Evolutionary conservation across 2,888 invertebrate species (phyloP).

Genomic region (Drosophila rellima): DNA sequence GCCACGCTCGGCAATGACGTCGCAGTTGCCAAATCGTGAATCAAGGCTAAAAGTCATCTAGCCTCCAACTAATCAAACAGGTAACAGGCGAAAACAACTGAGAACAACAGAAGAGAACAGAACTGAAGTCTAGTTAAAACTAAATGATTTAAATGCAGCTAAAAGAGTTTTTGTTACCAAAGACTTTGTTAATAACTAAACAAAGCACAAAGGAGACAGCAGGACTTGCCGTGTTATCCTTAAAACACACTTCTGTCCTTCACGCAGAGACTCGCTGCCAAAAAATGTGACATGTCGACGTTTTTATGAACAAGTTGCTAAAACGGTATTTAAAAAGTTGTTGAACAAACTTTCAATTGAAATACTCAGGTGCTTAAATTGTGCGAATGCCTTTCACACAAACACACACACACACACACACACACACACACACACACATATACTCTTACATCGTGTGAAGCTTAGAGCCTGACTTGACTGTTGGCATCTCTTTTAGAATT

Average conservation of each 20-base stretch:
- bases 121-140: neutral
- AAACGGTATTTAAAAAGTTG: conserved; percentile 69
- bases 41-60: neutral
- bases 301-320: conserved; percentile 41
- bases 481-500: conserved; percentile 10
- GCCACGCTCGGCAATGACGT: no score
- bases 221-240: neutral
- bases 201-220: neutral
- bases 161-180: neutral
- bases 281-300: conserved; percentile 46
- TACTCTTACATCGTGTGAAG: conserved; percentile 24
- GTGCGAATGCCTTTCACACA: conserved; percentile 49
- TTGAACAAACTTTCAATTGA: conserved; percentile 70
- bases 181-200: neutral
- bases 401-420: conserved; percentile 6
- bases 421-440: neutral
- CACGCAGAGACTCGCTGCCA: conserved; percentile 26
- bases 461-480: conserved; percentile 32
- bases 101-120: neutral
- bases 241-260: neutral
- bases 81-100: neutral
- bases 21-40: no score
- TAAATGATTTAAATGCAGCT: conserved; percentile 1
- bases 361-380: conserved; percentile 65
- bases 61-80: neutral